Conservation (phyloP, 2,113 vertebrate genomes). For the Halcyon malimbica region DNA sequence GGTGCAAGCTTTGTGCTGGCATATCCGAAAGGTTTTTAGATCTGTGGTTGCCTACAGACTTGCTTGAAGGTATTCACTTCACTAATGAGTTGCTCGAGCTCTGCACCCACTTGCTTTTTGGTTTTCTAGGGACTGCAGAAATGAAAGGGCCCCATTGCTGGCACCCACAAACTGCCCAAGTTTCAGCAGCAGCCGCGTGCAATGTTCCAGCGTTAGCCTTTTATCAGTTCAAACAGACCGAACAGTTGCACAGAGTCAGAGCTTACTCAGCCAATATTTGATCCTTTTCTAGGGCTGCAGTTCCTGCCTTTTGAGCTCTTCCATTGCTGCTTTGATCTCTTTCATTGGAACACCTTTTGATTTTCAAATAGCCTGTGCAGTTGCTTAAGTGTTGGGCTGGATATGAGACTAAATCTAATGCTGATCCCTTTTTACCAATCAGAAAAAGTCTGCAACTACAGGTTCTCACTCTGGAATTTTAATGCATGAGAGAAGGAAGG, state of each 20-base stretch:
- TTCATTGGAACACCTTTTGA: background rate
- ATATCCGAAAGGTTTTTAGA: background rate
- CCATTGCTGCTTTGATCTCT: conserved; percentile 5
- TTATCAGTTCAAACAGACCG: background rate
- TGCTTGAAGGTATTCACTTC: background rate
- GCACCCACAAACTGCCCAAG: background rate
- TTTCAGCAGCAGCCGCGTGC: background rate
- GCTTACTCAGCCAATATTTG: conserved; percentile 34
- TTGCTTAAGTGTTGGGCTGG: background rate
- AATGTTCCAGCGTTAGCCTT: background rate
- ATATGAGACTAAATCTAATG: background rate
- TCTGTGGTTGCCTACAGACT: background rate
- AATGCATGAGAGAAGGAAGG: background rate
- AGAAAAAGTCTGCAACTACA: background rate
- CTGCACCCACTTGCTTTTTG: background rate
- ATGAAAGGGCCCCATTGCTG: background rate
- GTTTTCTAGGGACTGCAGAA: background rate
- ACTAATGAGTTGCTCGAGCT: background rate
- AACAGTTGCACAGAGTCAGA: background rate
- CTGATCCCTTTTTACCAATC: background rate
- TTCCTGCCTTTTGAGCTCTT: conserved; percentile 2
- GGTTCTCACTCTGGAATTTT: background rate
- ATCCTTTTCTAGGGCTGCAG: background rate
- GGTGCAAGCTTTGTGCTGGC: background rate
- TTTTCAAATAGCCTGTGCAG: conserved; percentile 7